Evolutionary conservation across 1,140 invertebrate species (phyloP), one percentile per base, ranked within the genome.

Genomic region (Neotoxoptera formosana): DNA sequence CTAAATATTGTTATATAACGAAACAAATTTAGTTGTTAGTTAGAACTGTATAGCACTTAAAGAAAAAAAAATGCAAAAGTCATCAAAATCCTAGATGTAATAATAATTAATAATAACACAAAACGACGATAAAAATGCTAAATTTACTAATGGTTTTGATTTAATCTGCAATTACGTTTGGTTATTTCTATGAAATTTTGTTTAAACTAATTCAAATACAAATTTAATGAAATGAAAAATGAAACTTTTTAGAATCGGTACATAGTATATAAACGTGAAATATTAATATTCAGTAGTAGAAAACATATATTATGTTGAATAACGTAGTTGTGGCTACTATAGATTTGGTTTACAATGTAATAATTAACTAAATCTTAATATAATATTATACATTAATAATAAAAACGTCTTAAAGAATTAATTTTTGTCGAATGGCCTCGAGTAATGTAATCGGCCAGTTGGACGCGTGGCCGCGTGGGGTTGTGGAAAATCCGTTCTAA

Each of bases 401-500:
- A 67, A 4, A 25, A 48, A 87, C 86, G 47, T n/a, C 51, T 87
- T 34, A 36, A 90, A 41, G 7, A 41, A 45, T 90, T 41, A 67
- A 30, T 60, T 45, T 90, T 67, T 67, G 20, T 14, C n/a, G 34
- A 60, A 90, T 34, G 34, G 30, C n/a, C 34, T 23, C 20, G 23
- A 92, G 91, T 92, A 84, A 56, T 36, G 34, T 86, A 30, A 86
- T 25, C 36, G 9, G 67, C 23, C 20, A 83, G n/a, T 92, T 34
- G 21, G 11, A 36, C 51, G n/a, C n/a, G n/a, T 36, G 14, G 25
- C 36, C 4, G 25, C 7, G 34, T 88, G 34, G 48, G 87, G 87
- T 34, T 6, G 25, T 67, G 23, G n/a, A 86, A 56, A 53, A 41
- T 56, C 47, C 14, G 8, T 1, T 56, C 20, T 67, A 93, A 93